A percentile compares a stretch with the other conserved stretches of the same genome.
These are phyloP conservation scores for Mus spretus DNA, from an alignment of 2,797 vertebrate species.

Conservation along the genomic window DNA sequence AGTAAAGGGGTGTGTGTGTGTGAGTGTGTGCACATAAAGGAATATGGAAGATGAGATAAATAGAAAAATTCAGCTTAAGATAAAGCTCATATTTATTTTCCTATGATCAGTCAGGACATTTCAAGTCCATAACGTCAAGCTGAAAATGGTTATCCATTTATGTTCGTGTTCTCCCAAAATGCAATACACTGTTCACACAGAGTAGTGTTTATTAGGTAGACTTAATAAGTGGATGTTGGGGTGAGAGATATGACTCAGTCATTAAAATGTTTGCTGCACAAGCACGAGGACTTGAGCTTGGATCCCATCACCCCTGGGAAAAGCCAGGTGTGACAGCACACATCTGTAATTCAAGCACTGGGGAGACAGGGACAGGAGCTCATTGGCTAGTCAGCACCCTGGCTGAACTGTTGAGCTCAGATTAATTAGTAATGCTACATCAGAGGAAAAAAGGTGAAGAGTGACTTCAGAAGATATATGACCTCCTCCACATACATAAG, in stretches of 20 bases:
- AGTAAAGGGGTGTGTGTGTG: neutral
- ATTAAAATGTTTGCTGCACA: neutral
- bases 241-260: neutral
- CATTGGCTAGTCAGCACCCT: too few relatives aligned
- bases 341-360: neutral
- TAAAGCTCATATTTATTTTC: neutral
- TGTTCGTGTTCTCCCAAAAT: neutral
- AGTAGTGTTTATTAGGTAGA: neutral
- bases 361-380: neutral
- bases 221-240: neutral
- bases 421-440: neutral
- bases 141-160: neutral
- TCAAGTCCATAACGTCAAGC: neutral
- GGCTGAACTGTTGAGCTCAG: neutral
- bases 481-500: neutral
- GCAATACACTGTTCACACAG: neutral
- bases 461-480: neutral
- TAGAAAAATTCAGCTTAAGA: neutral
- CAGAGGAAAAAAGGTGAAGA: neutral
- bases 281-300: neutral
- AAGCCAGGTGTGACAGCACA: neutral
- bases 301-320: neutral
- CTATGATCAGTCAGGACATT: neutral
- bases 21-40: neutral
- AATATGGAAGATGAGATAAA: neutral